Evolutionary conservation across 2,888 invertebrate genomes (phyloP), one percentile per base, ranked within the genome.

Genomic region (Tuberolachnus salignus): DNA sequence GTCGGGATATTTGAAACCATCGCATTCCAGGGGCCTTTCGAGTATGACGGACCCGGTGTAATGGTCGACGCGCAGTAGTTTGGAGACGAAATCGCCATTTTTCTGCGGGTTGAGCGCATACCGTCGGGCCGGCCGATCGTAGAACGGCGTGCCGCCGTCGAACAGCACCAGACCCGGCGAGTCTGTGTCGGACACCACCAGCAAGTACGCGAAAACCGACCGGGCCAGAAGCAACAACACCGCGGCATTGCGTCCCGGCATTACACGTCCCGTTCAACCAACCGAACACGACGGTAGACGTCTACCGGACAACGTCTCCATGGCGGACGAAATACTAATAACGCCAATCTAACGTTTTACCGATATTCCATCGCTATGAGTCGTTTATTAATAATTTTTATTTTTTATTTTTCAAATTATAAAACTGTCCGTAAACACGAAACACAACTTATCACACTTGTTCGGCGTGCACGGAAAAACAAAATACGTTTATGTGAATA

Each of bases 1-100:
- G 84, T 92, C 92, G 0, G 94, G 94, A 84, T 94, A 94, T 82
- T 91, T 91, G 49, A 93, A 88, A 81, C 94, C 94, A 84, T 93
- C 91, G 86, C 94, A 94, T 84, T 91, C 89, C 16, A 94, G 87
- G 75, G 88, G 88, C 83, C 91, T 91, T 82, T 90, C 89, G 53
- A 94, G 87, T n/a, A 89, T 89, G 80, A 94, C 91, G 82, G 91
- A 89, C 19, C 94, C 94, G 82, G 89, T 90, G 83, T 90, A 90
- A 80, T 90, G 88, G 85, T 92, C 91, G 80, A 95, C 93, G 83
- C 89, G 87, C 80, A 94, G 88, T 82, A 94, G 88, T 84, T 91
- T 91, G 83, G 91, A 90, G 19, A 94, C 94, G 86, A 93, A 94
- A 85, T 91, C 90, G 1, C 94, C 94, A 21, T 94, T 94, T 84